Conservation (phyloP, 2,888 invertebrate genomes). For the Hetaerina titia region DNA sequence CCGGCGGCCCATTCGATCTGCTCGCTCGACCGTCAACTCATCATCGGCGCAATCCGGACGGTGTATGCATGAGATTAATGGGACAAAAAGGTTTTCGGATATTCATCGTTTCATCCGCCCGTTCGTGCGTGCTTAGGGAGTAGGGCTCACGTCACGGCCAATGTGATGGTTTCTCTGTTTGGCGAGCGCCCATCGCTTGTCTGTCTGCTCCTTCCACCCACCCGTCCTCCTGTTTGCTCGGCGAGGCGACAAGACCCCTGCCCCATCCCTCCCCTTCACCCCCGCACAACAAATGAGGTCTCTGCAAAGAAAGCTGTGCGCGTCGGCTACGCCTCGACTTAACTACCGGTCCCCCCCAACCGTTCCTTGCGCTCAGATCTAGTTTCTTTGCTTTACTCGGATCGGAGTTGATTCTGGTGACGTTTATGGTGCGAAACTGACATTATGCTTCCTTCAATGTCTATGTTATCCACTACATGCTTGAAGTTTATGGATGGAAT, state of each 20-base stretch:
- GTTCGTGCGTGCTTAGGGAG: not conserved
- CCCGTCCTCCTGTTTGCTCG: not conserved
- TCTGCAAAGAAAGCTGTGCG: constrained; percentile 21
- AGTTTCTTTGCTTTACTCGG: not conserved
- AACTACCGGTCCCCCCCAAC: not conserved
- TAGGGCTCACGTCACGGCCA: not conserved
- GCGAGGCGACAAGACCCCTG: not conserved
- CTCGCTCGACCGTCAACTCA: not conserved
- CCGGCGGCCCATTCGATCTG: not conserved
- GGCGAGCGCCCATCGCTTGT: not conserved
- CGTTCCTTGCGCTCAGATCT: not conserved
- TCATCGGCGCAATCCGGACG: not conserved
- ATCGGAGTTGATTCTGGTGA: not conserved
- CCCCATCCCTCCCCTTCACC: not conserved
- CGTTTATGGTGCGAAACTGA: not conserved
- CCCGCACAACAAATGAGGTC: not conserved
- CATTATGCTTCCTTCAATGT: not conserved
- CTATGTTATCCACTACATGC: not conserved
- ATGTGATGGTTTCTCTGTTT: not conserved
- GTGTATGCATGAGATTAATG: not conserved
- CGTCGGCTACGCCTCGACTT: not conserved
- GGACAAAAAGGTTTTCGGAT: constrained; percentile 25
- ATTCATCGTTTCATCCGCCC: not conserved
- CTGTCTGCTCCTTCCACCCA: not conserved
- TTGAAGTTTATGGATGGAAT: not conserved